These are phyloP conservation scores for Sebastes jordani DNA, from an alignment of 2,797 vertebrate species.

Conservation along the genomic window DNA sequence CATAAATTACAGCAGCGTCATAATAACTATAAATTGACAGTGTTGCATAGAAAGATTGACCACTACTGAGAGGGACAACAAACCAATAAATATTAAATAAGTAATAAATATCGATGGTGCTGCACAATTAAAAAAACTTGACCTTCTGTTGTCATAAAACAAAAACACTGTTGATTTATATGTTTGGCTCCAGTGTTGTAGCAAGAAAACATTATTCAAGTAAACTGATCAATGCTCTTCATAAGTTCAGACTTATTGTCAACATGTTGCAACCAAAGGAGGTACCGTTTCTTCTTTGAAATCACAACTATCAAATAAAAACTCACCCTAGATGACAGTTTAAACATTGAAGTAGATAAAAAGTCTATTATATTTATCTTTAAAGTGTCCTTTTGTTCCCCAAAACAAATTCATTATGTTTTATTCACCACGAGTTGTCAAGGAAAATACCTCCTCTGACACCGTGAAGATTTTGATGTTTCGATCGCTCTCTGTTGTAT, in stretches of 20 bases:
- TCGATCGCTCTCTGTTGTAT: conserved; percentile 44
- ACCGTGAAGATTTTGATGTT: conserved; percentile 13
- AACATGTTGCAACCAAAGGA: neutral
- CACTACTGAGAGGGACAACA: conserved; percentile 40
- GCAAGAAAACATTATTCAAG: conserved; percentile 11
- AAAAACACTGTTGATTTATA: conserved; percentile 1
- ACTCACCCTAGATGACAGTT: neutral
- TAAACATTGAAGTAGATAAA: neutral
- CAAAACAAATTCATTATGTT: neutral
- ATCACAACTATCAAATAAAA: conserved; percentile 13
- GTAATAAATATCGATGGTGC: conserved; percentile 57
- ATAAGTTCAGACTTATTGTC: neutral
- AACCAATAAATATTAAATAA: conserved; percentile 70
- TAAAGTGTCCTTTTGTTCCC: conserved; percentile 2
- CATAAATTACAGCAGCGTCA: conserved; percentile 35
- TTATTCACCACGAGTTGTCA: neutral
- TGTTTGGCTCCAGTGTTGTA: conserved; percentile 31
- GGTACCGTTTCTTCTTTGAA: neutral
- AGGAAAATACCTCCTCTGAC: conserved; percentile 1
- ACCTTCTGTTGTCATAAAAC: conserved; percentile 1
- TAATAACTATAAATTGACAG: conserved; percentile 29
- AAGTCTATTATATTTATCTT: neutral
- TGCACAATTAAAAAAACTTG: conserved; percentile 13
- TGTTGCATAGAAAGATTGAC: conserved; percentile 69
- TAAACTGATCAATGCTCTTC: neutral